A percentile compares a stretch with the other conserved stretches of the same genome.
phyloP scores from a whole-genome alignment of 2,888 invertebrate species.

The Epirrhoe alternata region DNA sequence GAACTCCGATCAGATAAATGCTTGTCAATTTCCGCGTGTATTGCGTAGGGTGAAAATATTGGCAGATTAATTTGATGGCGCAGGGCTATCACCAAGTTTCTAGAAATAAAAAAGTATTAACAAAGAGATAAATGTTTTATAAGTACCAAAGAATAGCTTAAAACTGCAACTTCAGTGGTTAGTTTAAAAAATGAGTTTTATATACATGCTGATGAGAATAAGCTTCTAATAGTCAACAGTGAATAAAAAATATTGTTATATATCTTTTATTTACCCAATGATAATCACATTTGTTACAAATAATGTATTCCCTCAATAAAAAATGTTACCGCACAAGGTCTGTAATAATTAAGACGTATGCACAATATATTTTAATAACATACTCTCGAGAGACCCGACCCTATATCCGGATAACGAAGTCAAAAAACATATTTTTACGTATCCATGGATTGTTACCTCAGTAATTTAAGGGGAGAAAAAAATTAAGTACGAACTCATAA shows the following conservation, averaged over 20 bases:
- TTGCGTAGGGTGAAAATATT: conserved; percentile 71
- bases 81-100: neutral
- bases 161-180: no score
- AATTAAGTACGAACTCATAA: conserved; percentile 39
- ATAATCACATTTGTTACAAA: neutral
- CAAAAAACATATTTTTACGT: conserved; percentile 77
- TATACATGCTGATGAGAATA: no score
- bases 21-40: conserved; percentile 78
- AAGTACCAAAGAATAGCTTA: no score
- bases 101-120: neutral
- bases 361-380: conserved; percentile 83
- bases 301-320: conserved; percentile 58
- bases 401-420: conserved; percentile 76
- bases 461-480: conserved; percentile 50
- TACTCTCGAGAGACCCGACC: conserved; percentile 71
- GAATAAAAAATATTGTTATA: no score
- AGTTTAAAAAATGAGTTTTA: no score
- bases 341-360: conserved; percentile 69
- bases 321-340: conserved; percentile 47
- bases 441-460: conserved; percentile 62
- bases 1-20: conserved; percentile 77
- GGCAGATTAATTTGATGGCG: conserved; percentile 44
- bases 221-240: no score
- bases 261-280: neutral
- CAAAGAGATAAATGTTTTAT: no score